Base-by-base conservation (phyloP, 2,888 invertebrate genomes). In the Tinea pellionella region DNA sequence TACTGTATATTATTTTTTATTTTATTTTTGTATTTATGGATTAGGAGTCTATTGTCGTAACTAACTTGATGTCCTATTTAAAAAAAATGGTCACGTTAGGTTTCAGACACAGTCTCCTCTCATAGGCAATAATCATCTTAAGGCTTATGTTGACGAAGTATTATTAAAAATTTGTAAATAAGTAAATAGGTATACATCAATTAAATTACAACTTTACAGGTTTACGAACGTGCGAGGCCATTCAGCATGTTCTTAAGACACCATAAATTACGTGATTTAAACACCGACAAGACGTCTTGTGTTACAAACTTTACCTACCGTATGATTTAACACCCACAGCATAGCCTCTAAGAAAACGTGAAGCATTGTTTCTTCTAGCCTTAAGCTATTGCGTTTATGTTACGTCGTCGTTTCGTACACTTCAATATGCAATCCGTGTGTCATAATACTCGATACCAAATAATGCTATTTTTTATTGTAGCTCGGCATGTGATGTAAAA, bases 211-310 rank as follows among this genome's bases (percentile, higher is more conserved):
- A 12, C 9, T 37, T 2, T n/a, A 53, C 19, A 53, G 53, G 53
- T 53, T 53, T 24, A 11, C 2, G 9, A 53, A 29, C n/a, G 24
- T 18, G 57, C 30, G 57, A 57, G 57, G 57, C 19, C 57, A 29
- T 15, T 57, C 32, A 2, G 57, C 57, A 24, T 32, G 4, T 32
- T 30, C 32, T 32, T 32, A 32, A 32, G 57, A 57, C 32, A 67
- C 64, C 69, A 69, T 72, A 69, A 70, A 74, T 72, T 70, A 72
- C 71, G 68, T 69, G 65, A 70, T 72, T 72, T 69, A 68, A 69
- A 68, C 66, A 64, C 68, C 62, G 63, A 24, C 24, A 6, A 24
- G 24, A 60, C 65, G 66, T 67, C 65, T 62, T 65, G 67, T 66
- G 65, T 68, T 66, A 69, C 59, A 18, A 37, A 37, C 37, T 47